Evolutionary conservation across 2,797 vertebrate genomes (phyloP).

Genomic region (Gymnothorax reevesii): DNA sequence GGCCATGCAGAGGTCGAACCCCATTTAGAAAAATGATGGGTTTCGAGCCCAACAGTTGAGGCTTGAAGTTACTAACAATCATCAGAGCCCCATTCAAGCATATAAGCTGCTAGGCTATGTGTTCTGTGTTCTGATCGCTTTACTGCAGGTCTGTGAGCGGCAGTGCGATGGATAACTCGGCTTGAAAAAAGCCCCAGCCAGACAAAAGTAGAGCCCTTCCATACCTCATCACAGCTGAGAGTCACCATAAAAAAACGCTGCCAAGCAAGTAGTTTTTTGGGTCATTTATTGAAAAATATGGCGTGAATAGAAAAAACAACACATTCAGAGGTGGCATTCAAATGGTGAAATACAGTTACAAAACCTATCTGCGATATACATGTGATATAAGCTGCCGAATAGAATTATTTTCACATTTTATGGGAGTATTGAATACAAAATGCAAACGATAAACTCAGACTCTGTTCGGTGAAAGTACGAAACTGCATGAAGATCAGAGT

Average conservation of each 20-base stretch:
- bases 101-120: too few relatives aligned
- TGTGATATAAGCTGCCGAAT: constrained; percentile 47
- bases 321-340: constrained; percentile 32
- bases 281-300: constrained; percentile 29
- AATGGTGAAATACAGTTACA: constrained; percentile 27
- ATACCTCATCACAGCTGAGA: neutral
- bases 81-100: too few relatives aligned
- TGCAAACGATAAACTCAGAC: neutral
- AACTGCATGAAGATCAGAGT: neutral
- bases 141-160: neutral
- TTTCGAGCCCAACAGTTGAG: too few relatives aligned
- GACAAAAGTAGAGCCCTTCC: neutral
- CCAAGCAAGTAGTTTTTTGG: neutral
- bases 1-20: too few relatives aligned
- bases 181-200: too few relatives aligned
- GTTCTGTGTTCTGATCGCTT: too few relatives aligned
- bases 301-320: constrained; percentile 35
- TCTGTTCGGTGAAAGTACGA: neutral
- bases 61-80: too few relatives aligned
- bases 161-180: neutral
- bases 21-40: too few relatives aligned
- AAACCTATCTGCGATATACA: constrained; percentile 32
- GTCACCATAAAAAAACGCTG: neutral
- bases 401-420: constrained; percentile 53
- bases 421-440: constrained; percentile 37